Evolutionary conservation across 2,888 invertebrate genomes (phyloP).

Genomic region (Athrips mouffetella): DNA sequence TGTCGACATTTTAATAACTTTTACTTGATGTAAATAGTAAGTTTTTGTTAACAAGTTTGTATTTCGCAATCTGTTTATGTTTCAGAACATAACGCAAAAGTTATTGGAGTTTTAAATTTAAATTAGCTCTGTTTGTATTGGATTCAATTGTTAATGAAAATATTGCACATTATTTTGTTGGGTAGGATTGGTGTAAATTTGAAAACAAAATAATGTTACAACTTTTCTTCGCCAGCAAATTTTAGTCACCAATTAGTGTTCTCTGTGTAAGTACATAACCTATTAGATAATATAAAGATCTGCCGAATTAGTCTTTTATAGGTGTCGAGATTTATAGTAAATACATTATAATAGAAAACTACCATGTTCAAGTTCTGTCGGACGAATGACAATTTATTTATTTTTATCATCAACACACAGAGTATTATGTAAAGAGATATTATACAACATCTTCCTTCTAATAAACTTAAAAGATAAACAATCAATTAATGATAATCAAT

Average conservation of each 20-base stretch:
- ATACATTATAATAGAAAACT: no score
- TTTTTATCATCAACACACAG: no score
- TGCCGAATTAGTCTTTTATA: conserved; percentile 74
- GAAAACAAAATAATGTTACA: not conserved
- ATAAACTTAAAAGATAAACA: no score
- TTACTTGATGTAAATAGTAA: conserved; percentile 56
- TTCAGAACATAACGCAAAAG: conserved; percentile 47
- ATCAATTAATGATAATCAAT: no score
- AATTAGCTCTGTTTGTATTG: conserved; percentile 9
- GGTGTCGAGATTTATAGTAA: no score
- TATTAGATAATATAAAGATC: conserved; percentile 54
- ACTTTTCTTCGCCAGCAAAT: conserved; percentile 22
- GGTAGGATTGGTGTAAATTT: conserved; percentile 6
- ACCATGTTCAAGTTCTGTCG: no score
- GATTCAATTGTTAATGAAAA: conserved; percentile 1
- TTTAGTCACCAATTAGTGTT: conserved; percentile 64
- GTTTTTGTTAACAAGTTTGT: conserved; percentile 70
- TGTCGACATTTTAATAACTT: conserved; percentile 65
- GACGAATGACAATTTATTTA: no score
- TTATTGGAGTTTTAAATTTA: conserved; percentile 31
- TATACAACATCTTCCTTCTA: no score
- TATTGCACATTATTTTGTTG: conserved; percentile 18
- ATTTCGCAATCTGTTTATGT: conserved; percentile 72
- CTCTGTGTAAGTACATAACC: conserved; percentile 44
- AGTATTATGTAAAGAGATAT: no score